Evolutionary conservation across 2,888 invertebrate species (phyloP).

Genomic region (Apocheima hispidaria): DNA sequence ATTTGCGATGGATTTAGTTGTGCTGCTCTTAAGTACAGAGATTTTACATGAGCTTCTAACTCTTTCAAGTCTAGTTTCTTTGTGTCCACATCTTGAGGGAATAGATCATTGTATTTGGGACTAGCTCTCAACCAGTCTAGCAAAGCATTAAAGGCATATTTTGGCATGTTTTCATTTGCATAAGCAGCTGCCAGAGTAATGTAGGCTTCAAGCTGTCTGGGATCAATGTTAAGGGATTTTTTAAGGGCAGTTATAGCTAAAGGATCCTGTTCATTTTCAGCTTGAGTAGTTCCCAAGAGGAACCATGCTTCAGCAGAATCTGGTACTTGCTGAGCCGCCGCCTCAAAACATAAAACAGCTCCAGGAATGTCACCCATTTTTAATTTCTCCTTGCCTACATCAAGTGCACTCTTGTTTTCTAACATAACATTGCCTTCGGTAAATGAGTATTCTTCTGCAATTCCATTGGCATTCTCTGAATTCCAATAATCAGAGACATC

Average conservation of each 20-base stretch:
- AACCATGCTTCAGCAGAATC: conserved; percentile 94
- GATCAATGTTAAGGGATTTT: conserved; percentile 92
- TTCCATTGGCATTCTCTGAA: conserved; percentile 80
- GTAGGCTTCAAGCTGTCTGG: conserved; percentile 92
- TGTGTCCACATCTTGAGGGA: conserved; percentile 82
- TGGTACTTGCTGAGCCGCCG: conserved; percentile 94
- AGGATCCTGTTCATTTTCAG: conserved; percentile 99
- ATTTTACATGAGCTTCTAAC: conserved; percentile 88
- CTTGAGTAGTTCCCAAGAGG: conserved; percentile 95
- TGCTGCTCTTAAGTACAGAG: conserved; percentile 92
- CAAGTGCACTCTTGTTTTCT: conserved; percentile 91
- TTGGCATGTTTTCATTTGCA: conserved; percentile 97
- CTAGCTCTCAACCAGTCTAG: conserved; percentile 92
- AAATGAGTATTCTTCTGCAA: conserved; percentile 90
- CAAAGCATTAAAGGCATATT: conserved; percentile 94
- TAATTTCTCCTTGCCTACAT: conserved; percentile 93
- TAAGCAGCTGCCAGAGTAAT: conserved; percentile 97
- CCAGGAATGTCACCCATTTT: conserved; percentile 96
- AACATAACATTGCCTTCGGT: conserved; percentile 94
- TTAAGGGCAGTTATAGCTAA: conserved; percentile 96
- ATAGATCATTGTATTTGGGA: conserved; percentile 92
- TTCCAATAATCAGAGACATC: conserved; percentile 89
- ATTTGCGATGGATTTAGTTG: conserved; percentile 90
- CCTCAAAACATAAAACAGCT: conserved; percentile 98
- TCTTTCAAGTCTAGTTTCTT: conserved; percentile 76